Conservation (phyloP, 1,140 invertebrate genomes). For the Cyclargus thomasi region DNA sequence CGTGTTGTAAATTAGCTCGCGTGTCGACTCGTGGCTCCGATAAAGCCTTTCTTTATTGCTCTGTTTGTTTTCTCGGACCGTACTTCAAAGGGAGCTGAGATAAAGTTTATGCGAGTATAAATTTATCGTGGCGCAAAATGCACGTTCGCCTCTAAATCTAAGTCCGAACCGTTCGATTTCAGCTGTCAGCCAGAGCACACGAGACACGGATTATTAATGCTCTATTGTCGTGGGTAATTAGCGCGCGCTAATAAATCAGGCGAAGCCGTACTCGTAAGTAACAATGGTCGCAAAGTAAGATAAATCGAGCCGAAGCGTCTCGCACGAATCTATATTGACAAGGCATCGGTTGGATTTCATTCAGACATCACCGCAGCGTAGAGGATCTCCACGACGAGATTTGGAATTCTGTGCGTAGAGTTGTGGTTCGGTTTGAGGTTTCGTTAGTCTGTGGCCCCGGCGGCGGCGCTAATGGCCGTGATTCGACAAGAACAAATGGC, state of each 20-base stretch:
- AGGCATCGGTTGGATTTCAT: conserved; percentile 48
- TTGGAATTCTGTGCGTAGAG: not conserved
- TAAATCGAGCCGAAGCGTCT: conserved; percentile 62
- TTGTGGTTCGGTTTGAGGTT: not conserved
- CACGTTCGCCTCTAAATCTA: conserved; percentile 44
- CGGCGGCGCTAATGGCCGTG: conserved; percentile 72
- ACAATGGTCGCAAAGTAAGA: conserved; percentile 68
- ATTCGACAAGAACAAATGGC: conserved; percentile 75
- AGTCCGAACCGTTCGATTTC: conserved; percentile 33
- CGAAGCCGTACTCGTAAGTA: conserved; percentile 48
- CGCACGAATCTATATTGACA: conserved; percentile 61
- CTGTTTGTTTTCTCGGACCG: conserved; percentile 72
- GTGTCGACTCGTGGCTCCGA: conserved; percentile 72
- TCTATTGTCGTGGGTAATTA: conserved; percentile 55
- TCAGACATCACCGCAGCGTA: conserved; percentile 34
- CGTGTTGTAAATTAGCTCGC: conserved; percentile 74
- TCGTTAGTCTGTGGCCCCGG: conserved; percentile 53
- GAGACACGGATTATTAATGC: conserved; percentile 49
- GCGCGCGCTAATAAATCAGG: conserved; percentile 64
- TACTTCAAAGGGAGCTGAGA: conserved; percentile 72
- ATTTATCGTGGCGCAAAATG: conserved; percentile 63
- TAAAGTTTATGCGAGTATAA: conserved; percentile 69
- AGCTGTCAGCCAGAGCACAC: conserved; percentile 21
- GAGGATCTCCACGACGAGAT: conserved; percentile 13
- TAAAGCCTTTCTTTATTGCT: conserved; percentile 74